Evolutionary conservation across 1,140 invertebrate genomes (phyloP), one percentile per base, ranked within the genome.

Genomic region (Conus betulinus): DNA sequence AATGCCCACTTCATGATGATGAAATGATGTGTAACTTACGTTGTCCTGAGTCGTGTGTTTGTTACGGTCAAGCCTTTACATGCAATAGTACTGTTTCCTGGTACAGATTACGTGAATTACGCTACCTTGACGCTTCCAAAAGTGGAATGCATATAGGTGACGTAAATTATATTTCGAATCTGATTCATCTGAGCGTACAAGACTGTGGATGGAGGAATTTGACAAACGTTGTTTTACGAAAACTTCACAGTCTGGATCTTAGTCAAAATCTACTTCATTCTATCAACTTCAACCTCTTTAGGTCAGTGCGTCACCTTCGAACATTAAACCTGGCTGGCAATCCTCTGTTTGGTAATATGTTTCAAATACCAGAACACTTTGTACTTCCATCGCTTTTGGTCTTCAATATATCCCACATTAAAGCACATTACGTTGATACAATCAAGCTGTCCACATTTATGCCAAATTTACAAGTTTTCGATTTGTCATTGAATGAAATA

Each of bases 21-120:
- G 84, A 87, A 25, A 52, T 78, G 25, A 20, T 89, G 27, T 89
- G 71, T 63, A 63, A 85, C n/a, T 27, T 85, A 39, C 53, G 25
- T 96, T 96, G 87, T 95, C 94, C 39, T 39, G 39, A 39, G 39
- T 39, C 39, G 3, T 39, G 39, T 39, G 3, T 39, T 39, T 39
- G 39, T 39, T 39, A 39, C 39, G 39, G 39, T 39, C 39, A 1
- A 39, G 39, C 39, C 39, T 39, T 39, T 39, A 53, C n/a, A 20
- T 85, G 83, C 57, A 53, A 71, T 11, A 25, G 10, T 1, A 74
- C 25, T 74, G 5, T 74, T 11, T 8, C 6, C 25, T 20, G 20
- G 5, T 20, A 20, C 25, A 11, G 10, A 20, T 74, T 7, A 5
- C 25, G 20, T 11, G 10, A 74, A 6, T 23, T 74, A 23, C 71